Base-by-base conservation (phyloP, 2,113 vertebrate species). In the Abramis brama region DNA sequence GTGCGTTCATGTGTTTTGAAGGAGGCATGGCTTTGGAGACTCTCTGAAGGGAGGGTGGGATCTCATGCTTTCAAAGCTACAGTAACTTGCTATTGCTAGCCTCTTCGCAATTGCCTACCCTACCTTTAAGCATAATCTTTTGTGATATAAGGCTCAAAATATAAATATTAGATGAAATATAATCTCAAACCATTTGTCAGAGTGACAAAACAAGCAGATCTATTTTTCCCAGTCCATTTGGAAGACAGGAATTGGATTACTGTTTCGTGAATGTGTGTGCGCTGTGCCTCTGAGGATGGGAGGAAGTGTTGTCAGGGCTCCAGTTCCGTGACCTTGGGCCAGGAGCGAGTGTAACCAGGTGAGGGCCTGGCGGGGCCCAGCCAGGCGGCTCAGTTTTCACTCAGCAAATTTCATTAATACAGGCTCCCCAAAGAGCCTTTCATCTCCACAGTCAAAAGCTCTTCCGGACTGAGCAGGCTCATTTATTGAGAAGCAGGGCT, bases 341-440 rank as follows among this genome's bases (percentile, higher is more conserved):
- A 12, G 71, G 13, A 74, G 52, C 79, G 86, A 83, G 87, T 79
- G 83, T 88, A 68, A 86, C 62, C 91, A 92, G 89, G 91, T 94
- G 90, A 74, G 88, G 60, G 75, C 36, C 88, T 83, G 81, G 85
- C n/a, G 47, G 80, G 80, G 86, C 87, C 84, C 60, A 59, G 33
- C 78, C 66, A 45, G 81, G 83, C 81, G 50, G 78, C 88, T 90
- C 90, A 76, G 86, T 82, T 95, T 94, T 95, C 95, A 95, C 94
- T 94, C 93, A 94, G 90, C 93, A 94, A 90, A 93, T 95, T 94
- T 95, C 93, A 95, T 94, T 95, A 94, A 93, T 55, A 85, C 83
- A 83, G 89, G 89, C 90, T 93, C 91, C 92, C 93, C 77, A 25
- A 91, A 88, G 91, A 91, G 86, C 89, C 94, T 94, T 94, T 95